Evolutionary conservation across 2,888 invertebrate species (phyloP), one percentile per base, ranked within the genome.

Genomic region (Mystacides longicornis): DNA sequence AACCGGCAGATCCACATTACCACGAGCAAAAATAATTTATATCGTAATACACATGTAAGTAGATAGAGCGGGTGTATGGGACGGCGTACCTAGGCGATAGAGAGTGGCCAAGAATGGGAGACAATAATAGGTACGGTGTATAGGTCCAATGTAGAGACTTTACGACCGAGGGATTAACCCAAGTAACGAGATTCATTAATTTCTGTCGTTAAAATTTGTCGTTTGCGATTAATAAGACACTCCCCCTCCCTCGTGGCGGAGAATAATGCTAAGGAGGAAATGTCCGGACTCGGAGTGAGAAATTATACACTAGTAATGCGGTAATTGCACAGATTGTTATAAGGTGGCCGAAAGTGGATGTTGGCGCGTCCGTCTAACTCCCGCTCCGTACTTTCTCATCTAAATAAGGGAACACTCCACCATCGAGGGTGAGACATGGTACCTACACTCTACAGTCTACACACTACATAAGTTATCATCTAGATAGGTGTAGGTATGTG

Each of bases 151-250:
- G 72, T 70, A 70, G 68, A 71, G 72, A 72, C 73, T 77, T 76
- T 76, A 77, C 77, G 77, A 75, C 69, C 72, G 67, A 67, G 72
- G 74, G 76, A 77, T 77, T 77, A 77, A 77, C 77, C 77, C 77
- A 68, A 74, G 75, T 77, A 77, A 77, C 75, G 77, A 77, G 77
- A 77, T 76, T 76, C 77, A 77, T 77, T 77, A 77, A 77, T 77
- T 77, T 76, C 75, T 77, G 77, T 77, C 77, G 77, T 77, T 77
- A 77, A 77, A 77, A 77, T 77, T 77, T 77, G 77, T 77, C 76
- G 77, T 77, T 75, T 75, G 74, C 77, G 75, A 77, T 77, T 77
- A 77, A 77, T 77, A 77, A 77, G 75, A 75, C 72, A 48, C 57
- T 33, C 69, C 70, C 75, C 75, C 71, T 74, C 60, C 62, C 58